Evolutionary conservation across 2,113 vertebrate genomes (phyloP).

Genomic region (Brachyistius frenatus): DNA sequence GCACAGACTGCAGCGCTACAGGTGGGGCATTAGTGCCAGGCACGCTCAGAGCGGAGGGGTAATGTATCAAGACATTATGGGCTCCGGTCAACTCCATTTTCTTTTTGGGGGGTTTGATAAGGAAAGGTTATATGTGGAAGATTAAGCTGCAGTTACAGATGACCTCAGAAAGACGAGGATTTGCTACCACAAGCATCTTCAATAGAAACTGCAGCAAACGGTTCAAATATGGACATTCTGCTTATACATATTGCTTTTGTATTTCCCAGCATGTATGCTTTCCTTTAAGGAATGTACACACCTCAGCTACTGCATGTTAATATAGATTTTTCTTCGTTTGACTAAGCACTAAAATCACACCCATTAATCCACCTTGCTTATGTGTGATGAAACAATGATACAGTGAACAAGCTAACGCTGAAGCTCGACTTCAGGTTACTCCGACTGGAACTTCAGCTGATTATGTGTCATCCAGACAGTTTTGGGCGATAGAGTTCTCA

Average conservation of each 20-base stretch:
- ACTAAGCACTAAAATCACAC: slow-evolving; percentile 7
- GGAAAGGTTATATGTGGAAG: slow-evolving; percentile 10
- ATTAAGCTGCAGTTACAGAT: slow-evolving; percentile 18
- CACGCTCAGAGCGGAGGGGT: slow-evolving; percentile 38
- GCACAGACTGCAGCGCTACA: slow-evolving; percentile 63
- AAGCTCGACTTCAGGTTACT: slow-evolving; percentile 36
- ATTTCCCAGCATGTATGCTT: background rate
- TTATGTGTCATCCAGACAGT: slow-evolving; percentile 36
- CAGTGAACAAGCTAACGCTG: background rate
- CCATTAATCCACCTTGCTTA: slow-evolving; percentile 3
- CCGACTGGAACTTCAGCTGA: slow-evolving; percentile 5
- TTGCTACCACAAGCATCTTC: background rate
- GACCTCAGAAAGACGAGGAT: background rate
- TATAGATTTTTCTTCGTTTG: slow-evolving; percentile 14
- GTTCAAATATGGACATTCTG: background rate
- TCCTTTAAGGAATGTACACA: background rate
- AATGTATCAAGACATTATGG: slow-evolving; percentile 51
- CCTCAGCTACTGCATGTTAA: background rate
- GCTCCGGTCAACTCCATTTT: slow-evolving; percentile 25
- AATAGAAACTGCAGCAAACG: background rate
- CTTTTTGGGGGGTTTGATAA: slow-evolving; percentile 5
- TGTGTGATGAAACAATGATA: background rate
- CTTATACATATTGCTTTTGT: background rate
- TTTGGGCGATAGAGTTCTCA: slow-evolving; percentile 53
- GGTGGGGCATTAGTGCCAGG: slow-evolving; percentile 66